These are phyloP conservation scores for Silurus lanzhouensis DNA, from an alignment of 2,797 vertebrate genomes.

Conservation along the genomic window DNA sequence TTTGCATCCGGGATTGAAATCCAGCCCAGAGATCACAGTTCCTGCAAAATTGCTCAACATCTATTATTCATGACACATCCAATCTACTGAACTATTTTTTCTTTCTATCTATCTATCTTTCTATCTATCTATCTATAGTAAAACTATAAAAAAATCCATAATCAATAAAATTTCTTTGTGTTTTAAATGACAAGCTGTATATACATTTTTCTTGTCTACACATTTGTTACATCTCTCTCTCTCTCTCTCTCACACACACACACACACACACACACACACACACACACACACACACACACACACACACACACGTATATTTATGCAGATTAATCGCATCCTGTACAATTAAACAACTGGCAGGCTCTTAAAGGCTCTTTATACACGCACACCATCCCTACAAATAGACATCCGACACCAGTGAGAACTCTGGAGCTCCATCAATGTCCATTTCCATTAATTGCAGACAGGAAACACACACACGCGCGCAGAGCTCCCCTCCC, in stretches of 20 bases:
- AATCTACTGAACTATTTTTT: background rate
- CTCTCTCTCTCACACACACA: no score
- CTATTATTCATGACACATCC: constrained; percentile 1
- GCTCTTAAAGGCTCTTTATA: constrained; percentile 36
- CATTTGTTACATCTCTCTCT: no score
- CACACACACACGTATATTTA: background rate
- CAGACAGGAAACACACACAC: background rate
- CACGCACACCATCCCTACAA: constrained; percentile 64
- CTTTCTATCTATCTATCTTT: background rate
- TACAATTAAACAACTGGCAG: background rate
- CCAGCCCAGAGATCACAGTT: background rate
- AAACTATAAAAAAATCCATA: no score
- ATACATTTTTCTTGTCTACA: no score
- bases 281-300: no score
- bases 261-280: no score
- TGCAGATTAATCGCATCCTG: background rate
- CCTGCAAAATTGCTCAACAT: background rate
- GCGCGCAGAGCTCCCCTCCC: background rate
- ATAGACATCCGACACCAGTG: background rate
- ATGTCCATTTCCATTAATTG: constrained; percentile 23
- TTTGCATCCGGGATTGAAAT: background rate
- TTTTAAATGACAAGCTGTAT: no score
- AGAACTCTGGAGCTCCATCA: background rate
- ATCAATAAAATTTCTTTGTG: no score
- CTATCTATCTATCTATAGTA: background rate